Base-by-base conservation (phyloP, 2,797 vertebrate species). In the Typhlichthys subterraneus region DNA sequence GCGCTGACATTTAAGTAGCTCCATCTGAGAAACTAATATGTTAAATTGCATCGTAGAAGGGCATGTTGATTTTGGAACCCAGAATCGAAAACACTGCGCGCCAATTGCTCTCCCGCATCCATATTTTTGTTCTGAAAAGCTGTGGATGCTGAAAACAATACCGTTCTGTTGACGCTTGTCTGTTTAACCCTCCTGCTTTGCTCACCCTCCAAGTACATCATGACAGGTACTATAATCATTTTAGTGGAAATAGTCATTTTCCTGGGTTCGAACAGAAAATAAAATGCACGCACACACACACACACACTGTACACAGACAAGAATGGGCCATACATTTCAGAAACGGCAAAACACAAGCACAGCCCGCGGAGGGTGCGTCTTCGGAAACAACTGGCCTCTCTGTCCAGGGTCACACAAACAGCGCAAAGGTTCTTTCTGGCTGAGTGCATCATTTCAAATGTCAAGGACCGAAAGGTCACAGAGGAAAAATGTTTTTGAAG, bases 391-490 rank as follows among this genome's bases (percentile, higher is more conserved):
- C 63, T 57, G 53, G 45, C 51, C 13, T 58, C 1, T 23, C 3
- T 67, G 13, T 67, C 51, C 42, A 13, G 47, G 73, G 65, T 76
- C 61, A 67, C 53, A 67, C 59, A 73, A 59, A 71, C 53, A 67
- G 69, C 53, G 53, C 45, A 70, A 77, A 54, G 63, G 23, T 67
- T 63, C 64, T 72, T 79, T 67, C 56, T 67, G 63, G 74, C 68
- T 67, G 57, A 83, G 63, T 67, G 64, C 57, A 72, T 80, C 29
- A 57, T 79, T 79, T 67, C 31, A 86, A 83, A 83, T 76, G 76
- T 61, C 77, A 85, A 65, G 64, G 9, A 75, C 68, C 54, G 64
- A 81, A 88, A 88, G 86, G 82, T 87, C 77, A 79, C 19, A 59
- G 11, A 15, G 53, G 50, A 55, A 57, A 79, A 80, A 72, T 6